Base-by-base conservation (phyloP, 2,888 invertebrate genomes). In the Dusona sp. region DNA sequence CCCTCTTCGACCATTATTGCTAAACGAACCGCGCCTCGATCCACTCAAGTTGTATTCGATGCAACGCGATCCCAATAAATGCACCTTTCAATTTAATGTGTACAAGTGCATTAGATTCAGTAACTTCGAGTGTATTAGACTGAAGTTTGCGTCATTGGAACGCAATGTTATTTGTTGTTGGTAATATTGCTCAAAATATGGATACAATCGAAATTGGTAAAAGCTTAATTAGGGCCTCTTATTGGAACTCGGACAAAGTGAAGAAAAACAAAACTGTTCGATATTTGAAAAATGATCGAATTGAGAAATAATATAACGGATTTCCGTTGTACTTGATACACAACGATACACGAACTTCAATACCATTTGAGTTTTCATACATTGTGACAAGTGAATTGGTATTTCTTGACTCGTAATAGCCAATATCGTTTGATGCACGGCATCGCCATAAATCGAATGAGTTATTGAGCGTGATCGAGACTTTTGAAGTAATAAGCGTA, bases 401-500 rank as follows among this genome's bases (percentile, higher is more conserved):
- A 48, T 48, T 48, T 1, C 6, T 48, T n/a, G 38, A 74, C 25
- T 74, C 8, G 74, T 25, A 75, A 42, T 9, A 64, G 25, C 42
- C 29, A 42, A 70, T 79, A 57, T 68, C 70, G 57, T 42, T 38
- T n/a, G 13, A 25, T 38, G 36, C 57, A 57, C 57, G 29, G n/a
- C 11, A 19, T 64, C 51, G 75, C 36, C 48, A 85, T 73, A 45
- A n/a, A 73, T 78, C 48, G 65, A 81, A 61, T 22, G 73, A 36
- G 57, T 81, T 65, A 85, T 85, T 57, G 84, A 81, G 65, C 42
- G 45, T 74, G 81, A 85, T 81, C 57, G 57, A 67, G 67, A 81
- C 67, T 81, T 80, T 57, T 54, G 38, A 70, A 64, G 67, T 45
- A 73, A 57, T 70, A 19, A 75, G 68, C 29, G 33, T 54, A 42